Evolutionary conservation across 2,797 vertebrate species (phyloP), one percentile per base, ranked within the genome.

Genomic region (Acomys russatus): DNA sequence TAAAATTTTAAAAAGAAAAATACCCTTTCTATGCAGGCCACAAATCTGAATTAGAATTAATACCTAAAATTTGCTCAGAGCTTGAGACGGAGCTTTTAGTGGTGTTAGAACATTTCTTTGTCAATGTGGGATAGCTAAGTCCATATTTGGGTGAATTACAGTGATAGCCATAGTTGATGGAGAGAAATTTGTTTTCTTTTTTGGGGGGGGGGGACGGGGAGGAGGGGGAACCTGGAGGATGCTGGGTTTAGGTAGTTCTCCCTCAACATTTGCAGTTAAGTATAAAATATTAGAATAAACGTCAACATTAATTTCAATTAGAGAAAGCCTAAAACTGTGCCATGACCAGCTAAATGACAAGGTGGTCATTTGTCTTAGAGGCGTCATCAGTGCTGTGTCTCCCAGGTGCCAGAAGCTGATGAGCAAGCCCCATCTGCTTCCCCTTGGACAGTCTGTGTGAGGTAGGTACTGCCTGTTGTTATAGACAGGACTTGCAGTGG

Each of bases 391-490:
- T 22, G 30, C 12, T 25, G 15, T 51, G 61, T 22, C 15, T 20
- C 30, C 0, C 1, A 1, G 0, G 2, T 25, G 44, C 79, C 7
- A 6, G 35, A 9, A 14, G 2, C 0, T 6, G 15, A 25, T 7
- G 5, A 78, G 18, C 0, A 7, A 28, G 3, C 22, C 68, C 70
- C 3, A 11, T 23, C 14, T 33, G 1, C 63, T 38, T 23, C 22
- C 28, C 51, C 44, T 14, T 25, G 78, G 30, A 7, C 30, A 33
- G 10, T 87, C 33, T 88, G 0, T 25, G 1, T 25, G 56, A 6
- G 8, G 35, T 1, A 1, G 44, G 35, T 49, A 4, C 49, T 83
- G 2, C 33, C 85, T 7, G 1, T 83, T 33, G 61, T n/a, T 2
- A 20, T 25, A 83, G 78, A 76, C 17, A 44, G 70, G 54, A 20